Evolutionary conservation across 1,140 invertebrate species (phyloP), one percentile per base, ranked within the genome.

Genomic region (Drosophila teissieri): DNA sequence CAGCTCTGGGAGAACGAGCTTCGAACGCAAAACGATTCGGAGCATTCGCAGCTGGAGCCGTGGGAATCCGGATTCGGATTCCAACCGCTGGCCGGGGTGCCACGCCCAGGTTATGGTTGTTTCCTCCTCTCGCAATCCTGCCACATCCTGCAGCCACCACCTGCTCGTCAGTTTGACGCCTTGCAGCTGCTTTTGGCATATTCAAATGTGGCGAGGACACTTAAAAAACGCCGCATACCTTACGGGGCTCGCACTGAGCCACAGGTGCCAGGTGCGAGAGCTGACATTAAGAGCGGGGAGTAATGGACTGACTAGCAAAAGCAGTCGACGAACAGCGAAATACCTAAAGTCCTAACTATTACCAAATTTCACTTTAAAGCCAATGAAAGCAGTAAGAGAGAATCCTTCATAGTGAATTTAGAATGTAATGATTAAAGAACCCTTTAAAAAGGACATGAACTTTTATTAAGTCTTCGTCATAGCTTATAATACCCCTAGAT

Each of bases 111-210:
- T 51, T 15, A 31, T 24, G 27, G 4, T 15, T n/a, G n/a, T n/a
- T n/a, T n/a, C n/a, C 49, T 52, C 31, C 27, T 17, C 37, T 10
- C 15, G 22, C 15, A 31, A 4, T 36, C 14, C 22, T 5, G 17
- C 57, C 42, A 11, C 15, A 36, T 37, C 42, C 34, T 11, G 22
- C 12, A 7, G 15, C 51, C 49, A 11, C 10, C 24, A 7, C 6
- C 24, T 14, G 52, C 40, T n/a, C 42, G 73, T 65, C 73, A 45
- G 60, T 36, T 42, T 42, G 37, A 67, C 40, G 63, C 39, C 63
- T 54, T 73, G 73, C 67, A 73, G 79, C 78, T 82, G 73, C 53
- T 62, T 54, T 64, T 82, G 79, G 68, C 79, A 82, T 73, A 78
- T 78, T 82, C 73, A 82, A 78, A 74, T 82, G 74, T 68, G 79